phyloP scores from a whole-genome alignment of 2,888 invertebrate genomes.

The Ferrisia virgata region DNA sequence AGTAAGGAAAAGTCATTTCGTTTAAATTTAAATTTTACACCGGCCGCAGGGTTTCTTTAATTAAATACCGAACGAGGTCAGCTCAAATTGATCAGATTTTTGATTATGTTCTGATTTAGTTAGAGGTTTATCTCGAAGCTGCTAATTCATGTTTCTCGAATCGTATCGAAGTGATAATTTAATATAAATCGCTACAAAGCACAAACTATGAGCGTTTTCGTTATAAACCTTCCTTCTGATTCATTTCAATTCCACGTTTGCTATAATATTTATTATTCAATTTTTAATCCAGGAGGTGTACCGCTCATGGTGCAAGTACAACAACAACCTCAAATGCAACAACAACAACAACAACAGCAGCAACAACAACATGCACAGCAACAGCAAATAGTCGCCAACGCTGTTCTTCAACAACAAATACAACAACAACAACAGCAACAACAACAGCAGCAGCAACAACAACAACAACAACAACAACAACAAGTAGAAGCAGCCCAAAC shows the following conservation, averaged over 20 bases:
- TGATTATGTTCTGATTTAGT: too few relatives aligned
- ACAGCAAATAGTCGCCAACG: conserved; percentile 47
- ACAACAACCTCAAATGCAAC: conserved; percentile 48
- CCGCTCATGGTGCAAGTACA: background rate
- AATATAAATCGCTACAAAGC: too few relatives aligned
- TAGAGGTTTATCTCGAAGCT: too few relatives aligned
- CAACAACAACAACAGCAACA: conserved; percentile 54
- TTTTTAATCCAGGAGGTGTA: background rate
- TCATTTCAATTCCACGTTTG: too few relatives aligned
- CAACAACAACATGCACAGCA: conserved; percentile 46
- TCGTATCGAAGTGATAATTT: too few relatives aligned
- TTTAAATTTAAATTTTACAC: too few relatives aligned
- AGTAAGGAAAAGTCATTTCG: background rate
- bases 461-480: conserved; percentile 51
- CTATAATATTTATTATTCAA: background rate
- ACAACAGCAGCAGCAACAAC: conserved; percentile 50
- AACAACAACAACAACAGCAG: conserved; percentile 15
- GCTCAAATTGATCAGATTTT: too few relatives aligned
- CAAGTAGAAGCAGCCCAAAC: conserved; percentile 12
- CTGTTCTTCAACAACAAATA: conserved; percentile 50
- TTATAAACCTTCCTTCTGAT: too few relatives aligned
- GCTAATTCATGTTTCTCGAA: too few relatives aligned
- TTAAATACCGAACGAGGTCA: too few relatives aligned
- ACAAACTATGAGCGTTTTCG: too few relatives aligned
- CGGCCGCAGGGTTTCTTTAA: too few relatives aligned